Evolutionary conservation across 2,113 vertebrate species (phyloP).

Genomic region (Rhombomys opimus): DNA sequence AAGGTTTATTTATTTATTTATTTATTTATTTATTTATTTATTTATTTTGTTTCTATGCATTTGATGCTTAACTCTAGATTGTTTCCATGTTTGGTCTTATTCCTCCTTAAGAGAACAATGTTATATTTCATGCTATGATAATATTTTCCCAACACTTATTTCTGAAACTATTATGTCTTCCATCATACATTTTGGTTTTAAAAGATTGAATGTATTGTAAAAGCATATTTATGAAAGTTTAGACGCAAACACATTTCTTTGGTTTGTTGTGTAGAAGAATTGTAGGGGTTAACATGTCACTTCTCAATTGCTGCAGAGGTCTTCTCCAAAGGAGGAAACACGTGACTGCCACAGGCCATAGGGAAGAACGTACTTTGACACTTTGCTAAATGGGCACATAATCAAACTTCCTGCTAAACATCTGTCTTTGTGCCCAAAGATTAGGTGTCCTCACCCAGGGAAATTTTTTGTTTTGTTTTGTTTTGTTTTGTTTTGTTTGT

Average conservation of each 20-base stretch:
- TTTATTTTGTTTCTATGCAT: constrained; percentile 38
- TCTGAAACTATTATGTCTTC: not conserved
- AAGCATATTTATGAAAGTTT: not conserved
- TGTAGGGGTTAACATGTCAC: not conserved
- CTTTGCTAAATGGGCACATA: not conserved
- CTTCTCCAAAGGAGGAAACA: rapidly evolving
- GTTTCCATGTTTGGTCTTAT: constrained; percentile 68
- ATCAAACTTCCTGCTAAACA: not conserved
- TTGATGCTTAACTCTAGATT: constrained; percentile 52
- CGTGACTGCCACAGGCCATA: no score
- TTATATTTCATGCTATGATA: not conserved
- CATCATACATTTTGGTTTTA: not conserved
- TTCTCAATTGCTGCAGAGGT: not conserved
- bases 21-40: not conserved
- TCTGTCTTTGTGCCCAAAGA: not conserved
- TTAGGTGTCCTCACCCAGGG: not conserved
- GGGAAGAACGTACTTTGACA: not conserved
- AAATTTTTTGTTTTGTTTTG: no score
- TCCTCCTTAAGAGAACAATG: not conserved
- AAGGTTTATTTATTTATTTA: not conserved
- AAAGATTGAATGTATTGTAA: not conserved
- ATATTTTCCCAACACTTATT: not conserved
- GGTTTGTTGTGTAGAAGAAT: not conserved
- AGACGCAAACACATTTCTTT: not conserved
- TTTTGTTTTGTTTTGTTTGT: not conserved